A percentile compares a stretch with the other conserved stretches of the same genome.
Conservation (phyloP, 1,140 invertebrate genomes). For the Antheraea pernyi region DNA sequence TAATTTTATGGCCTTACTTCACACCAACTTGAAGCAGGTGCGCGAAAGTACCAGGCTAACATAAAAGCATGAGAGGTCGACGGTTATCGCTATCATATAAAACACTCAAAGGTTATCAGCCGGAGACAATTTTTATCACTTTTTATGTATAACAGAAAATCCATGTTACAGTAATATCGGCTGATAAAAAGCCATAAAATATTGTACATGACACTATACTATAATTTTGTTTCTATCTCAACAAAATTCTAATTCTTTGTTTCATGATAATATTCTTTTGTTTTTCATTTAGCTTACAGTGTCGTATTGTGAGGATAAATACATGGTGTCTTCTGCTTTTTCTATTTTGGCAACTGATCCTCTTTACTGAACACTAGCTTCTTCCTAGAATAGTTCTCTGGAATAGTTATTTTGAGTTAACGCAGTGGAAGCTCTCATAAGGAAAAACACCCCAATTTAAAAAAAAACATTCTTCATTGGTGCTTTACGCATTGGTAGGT, state of each 20-base stretch:
- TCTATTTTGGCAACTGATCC: too few species aligned
- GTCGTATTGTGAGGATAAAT: too few species aligned
- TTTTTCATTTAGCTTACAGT: too few species aligned
- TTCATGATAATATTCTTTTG: too few species aligned
- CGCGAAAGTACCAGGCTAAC: not conserved
- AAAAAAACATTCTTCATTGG: too few species aligned
- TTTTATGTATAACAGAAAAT: not conserved
- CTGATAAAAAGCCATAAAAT: not conserved
- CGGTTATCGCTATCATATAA: conserved; percentile 1
- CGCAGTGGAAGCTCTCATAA: too few species aligned
- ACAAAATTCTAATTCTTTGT: not conserved
- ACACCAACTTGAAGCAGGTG: not conserved
- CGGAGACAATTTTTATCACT: conserved; percentile 2
- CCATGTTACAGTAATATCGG: not conserved
- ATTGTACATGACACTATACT: not conserved
- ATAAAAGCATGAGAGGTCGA: conserved; percentile 1
- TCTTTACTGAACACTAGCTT: too few species aligned
- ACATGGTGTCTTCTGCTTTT: too few species aligned
- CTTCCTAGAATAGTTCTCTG: too few species aligned
- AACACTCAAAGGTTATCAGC: conserved; percentile 2
- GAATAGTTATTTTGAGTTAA: too few species aligned
- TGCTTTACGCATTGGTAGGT: too few species aligned
- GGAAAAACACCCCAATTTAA: too few species aligned
- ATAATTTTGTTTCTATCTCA: not conserved
- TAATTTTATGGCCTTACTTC: not conserved